These are phyloP conservation scores for Plectrocnemia conspersa DNA, from an alignment of 1,140 invertebrate genomes.

Conservation along the genomic window DNA sequence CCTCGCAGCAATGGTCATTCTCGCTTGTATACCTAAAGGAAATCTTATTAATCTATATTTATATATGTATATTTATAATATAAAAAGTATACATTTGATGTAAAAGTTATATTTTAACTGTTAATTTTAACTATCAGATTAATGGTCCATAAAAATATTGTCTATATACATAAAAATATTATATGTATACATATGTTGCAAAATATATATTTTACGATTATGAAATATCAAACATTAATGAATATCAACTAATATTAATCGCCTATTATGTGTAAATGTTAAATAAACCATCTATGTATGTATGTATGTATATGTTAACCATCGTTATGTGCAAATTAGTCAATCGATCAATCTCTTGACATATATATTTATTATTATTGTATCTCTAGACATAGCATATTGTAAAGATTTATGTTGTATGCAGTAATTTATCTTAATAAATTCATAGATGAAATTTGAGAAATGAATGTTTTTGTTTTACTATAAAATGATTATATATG, in stretches of 20 bases:
- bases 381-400: constrained; percentile 33
- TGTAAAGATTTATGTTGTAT: constrained; percentile 36
- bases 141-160: not conserved
- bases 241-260: constrained; percentile 30
- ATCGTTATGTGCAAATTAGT: constrained; percentile 10
- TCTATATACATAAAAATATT: not conserved
- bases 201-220: constrained; percentile 6
- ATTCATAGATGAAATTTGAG: constrained; percentile 33
- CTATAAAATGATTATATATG: not conserved
- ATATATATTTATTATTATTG: constrained; percentile 31
- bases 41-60: constrained; percentile 13
- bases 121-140: too few species aligned
- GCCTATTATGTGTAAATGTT: constrained; percentile 31
- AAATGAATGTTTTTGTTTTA: not conserved
- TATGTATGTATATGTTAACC: not conserved
- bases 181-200: not conserved
- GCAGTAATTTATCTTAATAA: constrained; percentile 34
- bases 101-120: too few species aligned
- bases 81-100: constrained; percentile 6
- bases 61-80: constrained; percentile 16
- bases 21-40: constrained; percentile 26
- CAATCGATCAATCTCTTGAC: constrained; percentile 21
- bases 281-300: constrained; percentile 13
- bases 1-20: constrained; percentile 31
- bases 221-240: constrained; percentile 19